Conservation (phyloP, 2,113 vertebrate genomes). For the Spizaetus ornatus region DNA sequence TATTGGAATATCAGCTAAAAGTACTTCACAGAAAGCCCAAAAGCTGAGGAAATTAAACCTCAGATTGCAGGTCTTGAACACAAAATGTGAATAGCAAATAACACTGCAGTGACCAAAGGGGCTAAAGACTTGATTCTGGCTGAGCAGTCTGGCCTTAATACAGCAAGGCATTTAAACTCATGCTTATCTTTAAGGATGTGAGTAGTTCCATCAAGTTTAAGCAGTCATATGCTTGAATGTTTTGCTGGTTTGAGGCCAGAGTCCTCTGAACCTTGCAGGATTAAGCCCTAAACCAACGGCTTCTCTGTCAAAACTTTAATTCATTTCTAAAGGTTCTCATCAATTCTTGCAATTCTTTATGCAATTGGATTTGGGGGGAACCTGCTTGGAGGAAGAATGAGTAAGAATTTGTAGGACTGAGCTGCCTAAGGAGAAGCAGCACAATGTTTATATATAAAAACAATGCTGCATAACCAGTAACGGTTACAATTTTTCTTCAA, state of each 20-base stretch:
- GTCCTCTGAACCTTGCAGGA: neutral
- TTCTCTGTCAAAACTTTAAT: neutral
- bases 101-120: neutral
- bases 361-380: neutral
- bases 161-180: neutral
- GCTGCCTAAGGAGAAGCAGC: neutral
- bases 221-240: neutral
- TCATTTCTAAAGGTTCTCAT: neutral
- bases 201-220: neutral
- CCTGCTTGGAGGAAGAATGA: neutral
- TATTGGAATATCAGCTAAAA: neutral
- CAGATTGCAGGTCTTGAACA: neutral
- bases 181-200: neutral
- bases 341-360: neutral
- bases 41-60: neutral
- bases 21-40: neutral
- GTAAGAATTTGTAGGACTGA: neutral
- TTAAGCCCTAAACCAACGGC: neutral
- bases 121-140: neutral
- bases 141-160: neutral
- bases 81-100: neutral
- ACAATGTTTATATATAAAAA: neutral
- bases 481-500: neutral
- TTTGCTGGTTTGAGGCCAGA: neutral
- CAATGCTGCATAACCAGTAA: neutral